phyloP scores from a whole-genome alignment of 2,888 invertebrate species.

The Azorinus chamasolen region DNA sequence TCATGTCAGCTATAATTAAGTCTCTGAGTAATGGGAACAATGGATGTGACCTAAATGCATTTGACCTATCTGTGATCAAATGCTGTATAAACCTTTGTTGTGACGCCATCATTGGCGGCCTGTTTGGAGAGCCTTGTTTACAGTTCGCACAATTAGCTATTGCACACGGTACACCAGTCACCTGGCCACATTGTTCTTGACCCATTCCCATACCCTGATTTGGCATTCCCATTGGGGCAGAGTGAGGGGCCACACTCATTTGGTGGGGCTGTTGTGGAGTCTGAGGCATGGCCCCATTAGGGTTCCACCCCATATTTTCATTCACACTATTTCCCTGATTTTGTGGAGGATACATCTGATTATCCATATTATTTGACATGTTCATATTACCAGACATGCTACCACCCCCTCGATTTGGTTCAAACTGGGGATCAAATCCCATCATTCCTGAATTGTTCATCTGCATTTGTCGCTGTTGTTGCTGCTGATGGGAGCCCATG shows the following conservation, averaged over 20 bases:
- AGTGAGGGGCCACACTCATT: constrained; percentile 63
- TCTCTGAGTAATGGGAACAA: constrained; percentile 85
- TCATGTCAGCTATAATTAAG: constrained; percentile 86
- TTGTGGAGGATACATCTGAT: constrained; percentile 53
- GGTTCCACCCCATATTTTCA: constrained; percentile 50
- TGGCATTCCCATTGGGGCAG: constrained; percentile 64
- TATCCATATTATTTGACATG: constrained; percentile 65
- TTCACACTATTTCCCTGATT: constrained; percentile 50
- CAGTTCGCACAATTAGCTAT: constrained; percentile 79
- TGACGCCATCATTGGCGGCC: constrained; percentile 80
- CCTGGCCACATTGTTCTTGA: constrained; percentile 56
- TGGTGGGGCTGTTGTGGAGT: constrained; percentile 66
- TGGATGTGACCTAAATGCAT: constrained; percentile 85
- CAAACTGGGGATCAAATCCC: constrained; percentile 57
- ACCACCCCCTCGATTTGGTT: constrained; percentile 41
- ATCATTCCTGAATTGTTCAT: constrained; percentile 56
- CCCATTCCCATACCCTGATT: constrained; percentile 63
- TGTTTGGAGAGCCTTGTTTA: constrained; percentile 72
- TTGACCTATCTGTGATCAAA: constrained; percentile 83
- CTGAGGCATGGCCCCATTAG: constrained; percentile 68
- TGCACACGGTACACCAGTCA: constrained; percentile 65
- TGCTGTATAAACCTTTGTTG: constrained; percentile 85
- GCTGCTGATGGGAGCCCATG: constrained; percentile 31
- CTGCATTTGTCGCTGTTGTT: constrained; percentile 42
- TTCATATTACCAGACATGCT: constrained; percentile 58